Evolutionary conservation across 2,888 invertebrate genomes (phyloP).

Genomic region (Elaeidobius kamerunicus): DNA sequence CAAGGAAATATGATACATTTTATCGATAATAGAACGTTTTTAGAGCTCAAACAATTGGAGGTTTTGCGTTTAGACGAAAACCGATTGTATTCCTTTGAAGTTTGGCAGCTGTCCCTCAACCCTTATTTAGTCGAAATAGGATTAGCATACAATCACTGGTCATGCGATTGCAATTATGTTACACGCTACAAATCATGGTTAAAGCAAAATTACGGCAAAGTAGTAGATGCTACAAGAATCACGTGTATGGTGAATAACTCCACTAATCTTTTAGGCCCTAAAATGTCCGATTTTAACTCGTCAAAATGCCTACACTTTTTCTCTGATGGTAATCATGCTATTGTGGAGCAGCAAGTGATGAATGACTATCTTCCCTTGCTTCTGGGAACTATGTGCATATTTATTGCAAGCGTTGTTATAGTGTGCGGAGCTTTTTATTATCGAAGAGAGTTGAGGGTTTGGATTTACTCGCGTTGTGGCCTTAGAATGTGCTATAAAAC

Average conservation of each 20-base stretch:
- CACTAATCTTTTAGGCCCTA: conserved; percentile 66
- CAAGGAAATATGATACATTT: conserved; percentile 80
- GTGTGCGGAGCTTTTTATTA: conserved; percentile 79
- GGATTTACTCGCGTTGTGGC: conserved; percentile 84
- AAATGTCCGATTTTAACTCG: conserved; percentile 74
- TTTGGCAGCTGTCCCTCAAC: conserved; percentile 81
- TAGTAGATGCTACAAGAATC: conserved; percentile 73
- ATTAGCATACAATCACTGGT: conserved; percentile 83
- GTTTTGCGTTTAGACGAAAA: conserved; percentile 84
- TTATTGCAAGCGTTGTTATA: conserved; percentile 71
- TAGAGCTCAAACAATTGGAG: conserved; percentile 75
- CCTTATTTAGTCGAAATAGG: conserved; percentile 85
- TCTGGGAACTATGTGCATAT: conserved; percentile 73
- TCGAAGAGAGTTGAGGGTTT: conserved; percentile 76
- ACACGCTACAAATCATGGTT: conserved; percentile 78
- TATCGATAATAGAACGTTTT: conserved; percentile 83
- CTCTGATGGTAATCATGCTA: conserved; percentile 69
- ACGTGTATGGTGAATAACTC: conserved; percentile 73
- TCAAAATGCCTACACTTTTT: conserved; percentile 68
- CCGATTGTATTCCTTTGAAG: conserved; percentile 74
- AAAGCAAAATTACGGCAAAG: conserved; percentile 73
- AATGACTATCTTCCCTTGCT: conserved; percentile 79
- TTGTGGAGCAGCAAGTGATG: conserved; percentile 72
- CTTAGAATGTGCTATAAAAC: conserved; percentile 84
- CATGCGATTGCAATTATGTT: conserved; percentile 84